Conservation (phyloP, 1,140 invertebrate genomes). For the Coenobita brevimanus region DNA sequence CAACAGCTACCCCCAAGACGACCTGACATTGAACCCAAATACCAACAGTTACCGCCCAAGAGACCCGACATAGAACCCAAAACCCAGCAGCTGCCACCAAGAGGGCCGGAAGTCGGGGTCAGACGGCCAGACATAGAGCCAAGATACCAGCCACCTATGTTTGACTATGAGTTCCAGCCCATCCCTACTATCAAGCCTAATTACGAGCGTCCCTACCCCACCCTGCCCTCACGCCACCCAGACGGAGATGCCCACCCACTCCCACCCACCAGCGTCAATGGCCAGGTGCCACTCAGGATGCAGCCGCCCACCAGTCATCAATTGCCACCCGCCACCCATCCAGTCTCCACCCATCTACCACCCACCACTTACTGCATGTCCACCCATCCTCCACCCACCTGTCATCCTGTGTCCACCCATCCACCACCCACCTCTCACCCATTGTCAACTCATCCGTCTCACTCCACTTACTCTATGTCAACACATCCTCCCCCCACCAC, state of each 20-base stretch:
- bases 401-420: no score
- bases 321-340: background rate
- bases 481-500: no score
- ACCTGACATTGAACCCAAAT: slow-evolving; percentile 43
- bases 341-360: background rate
- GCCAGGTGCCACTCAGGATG: background rate
- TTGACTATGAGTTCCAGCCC: slow-evolving; percentile 16
- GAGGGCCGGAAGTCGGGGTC: slow-evolving; percentile 16
- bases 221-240: slow-evolving; percentile 8
- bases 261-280: slow-evolving; percentile 14
- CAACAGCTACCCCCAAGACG: slow-evolving; percentile 34
- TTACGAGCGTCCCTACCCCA: background rate
- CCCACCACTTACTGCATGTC: no score
- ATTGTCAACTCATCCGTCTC: no score
- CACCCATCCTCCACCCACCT: no score
- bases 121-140: no score
- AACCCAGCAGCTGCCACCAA: slow-evolving; percentile 30
- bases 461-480: no score
- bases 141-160: background rate
- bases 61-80: slow-evolving; percentile 51
- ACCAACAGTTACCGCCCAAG: slow-evolving; percentile 32
- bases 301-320: background rate
- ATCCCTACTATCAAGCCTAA: slow-evolving; percentile 10
- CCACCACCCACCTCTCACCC: no score
- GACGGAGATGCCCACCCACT: slow-evolving; percentile 42